These are phyloP conservation scores for Lasiurus cinereus DNA, from an alignment of 2,113 vertebrate species.

Conservation along the genomic window DNA sequence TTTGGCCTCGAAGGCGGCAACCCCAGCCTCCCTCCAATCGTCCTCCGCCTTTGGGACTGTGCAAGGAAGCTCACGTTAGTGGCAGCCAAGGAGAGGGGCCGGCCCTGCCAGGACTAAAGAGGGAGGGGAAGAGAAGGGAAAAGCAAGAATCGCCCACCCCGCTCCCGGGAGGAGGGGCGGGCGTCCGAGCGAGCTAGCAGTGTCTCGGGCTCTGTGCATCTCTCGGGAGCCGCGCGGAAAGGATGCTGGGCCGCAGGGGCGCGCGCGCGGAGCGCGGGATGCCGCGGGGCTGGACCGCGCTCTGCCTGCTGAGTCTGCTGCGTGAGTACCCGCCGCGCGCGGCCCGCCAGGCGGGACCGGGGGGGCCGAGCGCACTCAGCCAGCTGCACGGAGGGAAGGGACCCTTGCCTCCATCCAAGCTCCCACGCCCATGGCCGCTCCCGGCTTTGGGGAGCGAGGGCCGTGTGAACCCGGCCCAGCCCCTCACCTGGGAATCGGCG, in stretches of 20 bases:
- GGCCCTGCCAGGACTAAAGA: slow-evolving; percentile 66
- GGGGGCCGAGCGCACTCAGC: not conserved
- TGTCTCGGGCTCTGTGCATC: slow-evolving; percentile 37
- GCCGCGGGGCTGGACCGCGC: slow-evolving; percentile 79
- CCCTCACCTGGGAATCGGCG: not conserved
- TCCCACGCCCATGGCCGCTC: not conserved
- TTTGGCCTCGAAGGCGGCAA: slow-evolving; percentile 52
- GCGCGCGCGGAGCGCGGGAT: slow-evolving; percentile 71
- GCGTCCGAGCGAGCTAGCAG: slow-evolving; percentile 17
- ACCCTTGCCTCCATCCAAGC: not conserved
- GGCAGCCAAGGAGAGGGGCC: slow-evolving; percentile 71
- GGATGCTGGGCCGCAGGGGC: slow-evolving; percentile 71
- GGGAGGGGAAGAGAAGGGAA: slow-evolving; percentile 70
- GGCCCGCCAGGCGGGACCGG: not conserved
- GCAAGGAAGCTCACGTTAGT: slow-evolving; percentile 36
- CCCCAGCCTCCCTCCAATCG: slow-evolving; percentile 14
- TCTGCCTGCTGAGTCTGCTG: slow-evolving; percentile 80
- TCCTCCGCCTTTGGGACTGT: slow-evolving; percentile 56
- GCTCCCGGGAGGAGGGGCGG: slow-evolving; percentile 60
- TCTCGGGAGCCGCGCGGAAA: slow-evolving; percentile 56
- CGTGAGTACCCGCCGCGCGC: slow-evolving; percentile 82
- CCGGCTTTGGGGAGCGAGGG: not conserved
- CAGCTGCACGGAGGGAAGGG: not conserved
- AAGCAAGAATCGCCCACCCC: slow-evolving; percentile 69
- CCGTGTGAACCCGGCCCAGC: not conserved